Evolutionary conservation across 2,113 vertebrate species (phyloP).

Genomic region (Cranoglanis bouderius): DNA sequence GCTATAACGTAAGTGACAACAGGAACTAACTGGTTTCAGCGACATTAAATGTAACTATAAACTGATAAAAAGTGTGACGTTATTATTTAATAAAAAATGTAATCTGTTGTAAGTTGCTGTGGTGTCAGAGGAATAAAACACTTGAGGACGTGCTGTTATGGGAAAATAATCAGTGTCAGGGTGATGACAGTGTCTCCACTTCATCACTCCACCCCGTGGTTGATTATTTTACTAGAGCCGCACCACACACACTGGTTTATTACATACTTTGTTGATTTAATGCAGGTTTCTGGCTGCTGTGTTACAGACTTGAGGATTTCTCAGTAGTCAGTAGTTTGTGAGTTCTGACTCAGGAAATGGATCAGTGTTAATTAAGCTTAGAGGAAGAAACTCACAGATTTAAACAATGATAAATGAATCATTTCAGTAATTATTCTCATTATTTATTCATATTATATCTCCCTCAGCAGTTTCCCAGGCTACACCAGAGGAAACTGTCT

Average conservation of each 20-base stretch:
- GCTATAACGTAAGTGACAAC: no score
- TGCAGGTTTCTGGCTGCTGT: no score
- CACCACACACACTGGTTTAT: background rate
- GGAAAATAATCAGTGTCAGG: no score
- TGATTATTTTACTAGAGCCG: background rate
- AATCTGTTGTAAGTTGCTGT: background rate
- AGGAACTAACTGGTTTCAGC: no score
- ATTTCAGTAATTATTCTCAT: constrained; percentile 7
- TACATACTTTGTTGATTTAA: background rate
- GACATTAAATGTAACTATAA: no score
- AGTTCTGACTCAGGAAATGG: constrained; percentile 7
- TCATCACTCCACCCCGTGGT: no score
- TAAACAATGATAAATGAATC: constrained; percentile 5
- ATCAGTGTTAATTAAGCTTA: constrained; percentile 7
- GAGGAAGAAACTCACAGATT: background rate
- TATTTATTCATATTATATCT: background rate
- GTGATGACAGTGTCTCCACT: background rate
- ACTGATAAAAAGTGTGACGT: background rate
- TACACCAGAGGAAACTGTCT: background rate
- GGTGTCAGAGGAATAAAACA: background rate
- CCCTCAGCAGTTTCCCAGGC: background rate
- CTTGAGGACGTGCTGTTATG: background rate
- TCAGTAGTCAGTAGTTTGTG: background rate
- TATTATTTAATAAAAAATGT: no score
- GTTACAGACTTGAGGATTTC: background rate